phyloP scores from a whole-genome alignment of 1,140 invertebrate species.

The Teleogryllus occipitalis region DNA sequence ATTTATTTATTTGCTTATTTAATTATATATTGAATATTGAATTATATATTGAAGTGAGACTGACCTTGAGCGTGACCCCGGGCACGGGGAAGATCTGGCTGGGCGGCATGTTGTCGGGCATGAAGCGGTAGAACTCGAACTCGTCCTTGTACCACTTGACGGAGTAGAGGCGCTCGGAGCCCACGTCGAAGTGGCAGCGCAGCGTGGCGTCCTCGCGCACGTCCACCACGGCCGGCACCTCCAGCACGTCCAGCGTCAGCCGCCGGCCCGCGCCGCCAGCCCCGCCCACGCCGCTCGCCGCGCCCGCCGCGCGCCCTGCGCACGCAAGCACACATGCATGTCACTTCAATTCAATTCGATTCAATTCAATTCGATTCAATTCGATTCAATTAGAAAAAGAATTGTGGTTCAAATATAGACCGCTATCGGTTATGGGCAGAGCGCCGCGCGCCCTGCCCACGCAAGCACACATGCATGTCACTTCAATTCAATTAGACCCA shows the following conservation, averaged over 20 bases:
- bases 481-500: no score
- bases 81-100: conserved; percentile 46
- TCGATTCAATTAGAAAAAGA: no score
- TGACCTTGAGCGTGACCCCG: conserved; percentile 50
- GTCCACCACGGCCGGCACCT: conserved; percentile 58
- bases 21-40: no score
- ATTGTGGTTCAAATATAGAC: no score
- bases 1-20: no score
- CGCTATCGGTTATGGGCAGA: no score
- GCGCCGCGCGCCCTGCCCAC: no score
- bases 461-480: no score
- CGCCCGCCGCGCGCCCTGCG: no score
- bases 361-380: no score
- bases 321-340: no score
- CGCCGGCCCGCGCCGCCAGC: neutral
- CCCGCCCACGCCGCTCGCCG: neutral
- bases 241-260: conserved; percentile 24
- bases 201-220: conserved; percentile 59
- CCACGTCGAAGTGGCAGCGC: conserved; percentile 68
- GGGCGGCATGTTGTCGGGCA: conserved; percentile 43
- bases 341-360: no score
- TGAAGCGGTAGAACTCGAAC: conserved; percentile 54
- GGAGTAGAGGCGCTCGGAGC: conserved; percentile 62
- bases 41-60: conserved; percentile 27
- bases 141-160: conserved; percentile 77